Conservation (phyloP, 92 coral and sea anemone species). For the Isaurus tuberculatus region DNA sequence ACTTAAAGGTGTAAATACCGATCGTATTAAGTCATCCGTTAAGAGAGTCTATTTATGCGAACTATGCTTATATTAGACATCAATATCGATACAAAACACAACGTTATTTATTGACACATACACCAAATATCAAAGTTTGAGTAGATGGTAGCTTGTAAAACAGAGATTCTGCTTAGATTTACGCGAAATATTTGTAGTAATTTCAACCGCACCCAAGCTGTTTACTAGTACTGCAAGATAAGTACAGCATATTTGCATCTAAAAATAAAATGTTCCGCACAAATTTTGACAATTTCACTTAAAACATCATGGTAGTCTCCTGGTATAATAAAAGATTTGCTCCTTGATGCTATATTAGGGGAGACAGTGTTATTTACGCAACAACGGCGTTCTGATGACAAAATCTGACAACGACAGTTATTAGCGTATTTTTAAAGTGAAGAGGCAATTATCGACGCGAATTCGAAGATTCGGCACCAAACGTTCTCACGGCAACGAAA, state of each 20-base stretch:
- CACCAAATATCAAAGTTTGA: neutral
- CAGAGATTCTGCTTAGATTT: neutral
- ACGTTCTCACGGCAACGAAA: slow-evolving; percentile 1
- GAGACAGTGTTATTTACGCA: neutral
- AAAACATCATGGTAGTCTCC: neutral
- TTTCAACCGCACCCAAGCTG: slow-evolving; percentile 40
- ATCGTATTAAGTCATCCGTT: slow-evolving; percentile 1
- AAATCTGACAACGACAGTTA: neutral
- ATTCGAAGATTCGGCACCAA: neutral
- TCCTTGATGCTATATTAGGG: neutral
- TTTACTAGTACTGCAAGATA: slow-evolving; percentile 25
- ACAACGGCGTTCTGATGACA: neutral
- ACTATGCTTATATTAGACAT: neutral
- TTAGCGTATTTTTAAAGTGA: neutral
- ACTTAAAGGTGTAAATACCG: neutral
- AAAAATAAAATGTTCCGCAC: neutral
- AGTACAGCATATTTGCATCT: neutral
- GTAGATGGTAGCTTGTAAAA: neutral
- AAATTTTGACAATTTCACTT: neutral
- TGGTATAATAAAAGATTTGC: neutral
- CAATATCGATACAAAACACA: neutral
- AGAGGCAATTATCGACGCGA: neutral
- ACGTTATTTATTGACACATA: neutral
- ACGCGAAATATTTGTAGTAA: neutral
- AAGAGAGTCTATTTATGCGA: neutral